Percentiles rank a stretch among this genome's conserved stretches.
Evolutionary conservation across 2,888 invertebrate species (phyloP).

Genomic region (Epinotia nisella): DNA sequence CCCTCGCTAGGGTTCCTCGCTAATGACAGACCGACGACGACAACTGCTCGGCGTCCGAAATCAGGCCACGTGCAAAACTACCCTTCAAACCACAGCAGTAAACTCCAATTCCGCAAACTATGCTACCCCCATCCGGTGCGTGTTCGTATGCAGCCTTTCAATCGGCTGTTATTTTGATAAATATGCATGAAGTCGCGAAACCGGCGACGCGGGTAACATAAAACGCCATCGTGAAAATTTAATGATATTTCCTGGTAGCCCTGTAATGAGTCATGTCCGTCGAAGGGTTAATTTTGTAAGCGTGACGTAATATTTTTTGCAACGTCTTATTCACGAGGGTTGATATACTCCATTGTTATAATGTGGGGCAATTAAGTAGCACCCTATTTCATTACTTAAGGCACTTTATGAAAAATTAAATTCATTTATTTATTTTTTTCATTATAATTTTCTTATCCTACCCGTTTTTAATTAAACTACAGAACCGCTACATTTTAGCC

Average conservation of each 20-base stretch:
- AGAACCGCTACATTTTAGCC: slow-evolving; percentile 9
- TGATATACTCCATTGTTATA: slow-evolving; percentile 41
- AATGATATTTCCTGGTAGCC: slow-evolving; percentile 82
- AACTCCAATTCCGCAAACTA: slow-evolving; percentile 69
- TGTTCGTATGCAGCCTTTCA: slow-evolving; percentile 84
- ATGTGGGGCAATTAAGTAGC: slow-evolving; percentile 35
- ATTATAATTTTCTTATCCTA: slow-evolving; percentile 13
- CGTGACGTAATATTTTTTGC: slow-evolving; percentile 67
- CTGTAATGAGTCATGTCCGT: slow-evolving; percentile 82
- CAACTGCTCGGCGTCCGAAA: slow-evolving; percentile 58
- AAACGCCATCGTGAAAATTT: slow-evolving; percentile 84
- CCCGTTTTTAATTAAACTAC: slow-evolving; percentile 35
- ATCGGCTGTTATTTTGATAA: slow-evolving; percentile 84
- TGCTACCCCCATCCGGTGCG: slow-evolving; percentile 68
- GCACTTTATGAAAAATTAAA: slow-evolving; percentile 31
- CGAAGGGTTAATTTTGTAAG: slow-evolving; percentile 81
- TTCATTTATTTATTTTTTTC: slow-evolving; percentile 26
- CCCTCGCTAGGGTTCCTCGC: slow-evolving; percentile 77
- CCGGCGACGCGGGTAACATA: slow-evolving; percentile 76
- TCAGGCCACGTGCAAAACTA: slow-evolving; percentile 68
- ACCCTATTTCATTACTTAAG: slow-evolving; percentile 39
- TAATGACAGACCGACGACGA: slow-evolving; percentile 78
- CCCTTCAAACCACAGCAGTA: slow-evolving; percentile 75
- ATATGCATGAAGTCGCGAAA: slow-evolving; percentile 83
- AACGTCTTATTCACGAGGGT: slow-evolving; percentile 39